phyloP scores from a whole-genome alignment of 2,888 invertebrate species.

The Agrotis puta region DNA sequence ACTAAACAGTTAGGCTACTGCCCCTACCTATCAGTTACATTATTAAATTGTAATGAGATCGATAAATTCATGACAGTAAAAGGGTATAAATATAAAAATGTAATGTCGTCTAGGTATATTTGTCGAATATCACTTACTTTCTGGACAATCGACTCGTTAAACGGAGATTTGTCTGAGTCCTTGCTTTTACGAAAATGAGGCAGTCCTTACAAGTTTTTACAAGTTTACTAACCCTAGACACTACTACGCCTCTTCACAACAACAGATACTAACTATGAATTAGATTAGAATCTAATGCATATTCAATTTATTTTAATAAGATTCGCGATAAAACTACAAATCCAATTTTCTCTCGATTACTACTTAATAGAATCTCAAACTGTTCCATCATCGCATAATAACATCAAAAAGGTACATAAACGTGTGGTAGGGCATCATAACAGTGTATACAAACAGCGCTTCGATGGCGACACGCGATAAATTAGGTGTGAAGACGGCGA shows the following conservation, averaged over 20 bases:
- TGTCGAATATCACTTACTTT: background rate
- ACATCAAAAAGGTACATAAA: conserved; percentile 68
- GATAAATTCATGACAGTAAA: conserved; percentile 10
- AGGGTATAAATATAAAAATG: background rate
- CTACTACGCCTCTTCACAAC: conserved; percentile 16
- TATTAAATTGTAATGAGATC: conserved; percentile 16
- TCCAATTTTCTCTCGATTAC: conserved; percentile 39
- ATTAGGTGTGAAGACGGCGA: conserved; percentile 88
- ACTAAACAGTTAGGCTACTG: conserved; percentile 21
- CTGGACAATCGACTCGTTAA: background rate
- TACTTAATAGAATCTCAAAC: conserved; percentile 48
- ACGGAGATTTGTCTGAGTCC: background rate
- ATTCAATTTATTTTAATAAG: conserved; percentile 34
- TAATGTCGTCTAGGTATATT: background rate
- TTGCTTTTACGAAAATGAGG: conserved; percentile 8
- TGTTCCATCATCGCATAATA: conserved; percentile 67
- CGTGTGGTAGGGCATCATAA: conserved; percentile 71
- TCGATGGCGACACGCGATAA: conserved; percentile 86
- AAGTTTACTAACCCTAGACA: conserved; percentile 31
- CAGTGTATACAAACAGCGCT: conserved; percentile 77
- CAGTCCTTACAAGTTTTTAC: conserved; percentile 18
- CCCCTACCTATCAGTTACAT: background rate
- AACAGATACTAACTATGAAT: conserved; percentile 29
- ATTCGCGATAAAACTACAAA: conserved; percentile 25
- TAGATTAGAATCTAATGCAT: conserved; percentile 33